Percentiles rank a stretch among this genome's conserved stretches.
Evolutionary conservation across 2,113 vertebrate genomes (phyloP).

Genomic region (Chamaea fasciata): DNA sequence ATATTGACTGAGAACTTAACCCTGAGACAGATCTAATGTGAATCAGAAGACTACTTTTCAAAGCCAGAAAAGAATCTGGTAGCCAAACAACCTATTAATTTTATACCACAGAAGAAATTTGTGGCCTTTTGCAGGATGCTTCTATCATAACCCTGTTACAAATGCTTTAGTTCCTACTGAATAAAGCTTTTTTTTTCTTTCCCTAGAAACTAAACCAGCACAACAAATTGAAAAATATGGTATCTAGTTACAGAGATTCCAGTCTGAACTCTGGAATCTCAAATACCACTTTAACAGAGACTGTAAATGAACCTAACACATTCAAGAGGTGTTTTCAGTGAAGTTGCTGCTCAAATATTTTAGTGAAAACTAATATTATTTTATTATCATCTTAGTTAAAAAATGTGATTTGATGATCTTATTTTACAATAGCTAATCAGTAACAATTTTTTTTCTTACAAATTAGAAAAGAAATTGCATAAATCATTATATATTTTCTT

Average conservation of each 20-base stretch:
- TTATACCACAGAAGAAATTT: not conserved
- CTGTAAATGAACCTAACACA: not conserved
- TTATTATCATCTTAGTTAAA: not conserved
- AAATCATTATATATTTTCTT: not conserved
- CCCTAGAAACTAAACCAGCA: not conserved
- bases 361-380: not conserved
- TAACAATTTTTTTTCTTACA: too few species aligned
- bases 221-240: not conserved
- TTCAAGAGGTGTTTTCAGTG: not conserved
- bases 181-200: not conserved
- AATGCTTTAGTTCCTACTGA: not conserved
- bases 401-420: not conserved
- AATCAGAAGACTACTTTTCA: not conserved
- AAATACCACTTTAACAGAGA: not conserved
- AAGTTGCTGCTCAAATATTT: not conserved
- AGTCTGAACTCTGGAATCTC: not conserved
- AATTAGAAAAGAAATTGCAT: not conserved
- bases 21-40: not conserved
- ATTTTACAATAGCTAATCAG: not conserved
- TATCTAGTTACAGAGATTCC: not conserved
- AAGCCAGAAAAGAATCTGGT: not conserved
- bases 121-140: not conserved
- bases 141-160: not conserved
- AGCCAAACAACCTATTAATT: not conserved
- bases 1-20: not conserved